phyloP scores from a whole-genome alignment of 1,140 invertebrate genomes.

The Phthorimaea operculella region DNA sequence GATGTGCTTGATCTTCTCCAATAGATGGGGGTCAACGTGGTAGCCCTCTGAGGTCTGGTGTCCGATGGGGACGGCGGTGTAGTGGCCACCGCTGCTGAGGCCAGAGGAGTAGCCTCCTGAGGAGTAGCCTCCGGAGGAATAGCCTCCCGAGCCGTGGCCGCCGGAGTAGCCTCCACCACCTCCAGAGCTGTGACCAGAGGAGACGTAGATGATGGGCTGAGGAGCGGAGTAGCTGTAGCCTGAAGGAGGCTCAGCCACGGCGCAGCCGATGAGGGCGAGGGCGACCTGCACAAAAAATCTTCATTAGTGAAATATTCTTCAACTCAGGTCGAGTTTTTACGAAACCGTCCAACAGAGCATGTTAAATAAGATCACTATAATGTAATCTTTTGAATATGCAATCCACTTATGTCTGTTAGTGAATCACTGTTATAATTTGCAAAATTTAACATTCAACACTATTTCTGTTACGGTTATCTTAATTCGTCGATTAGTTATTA shows the following conservation, averaged over 20 bases:
- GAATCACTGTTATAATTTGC: neutral
- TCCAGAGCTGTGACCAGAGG: constrained; percentile 45
- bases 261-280: constrained; percentile 60
- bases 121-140: constrained; percentile 55
- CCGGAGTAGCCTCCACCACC: constrained; percentile 47
- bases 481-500: too few species aligned
- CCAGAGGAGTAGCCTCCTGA: constrained; percentile 35
- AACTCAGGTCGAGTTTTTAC: too few species aligned
- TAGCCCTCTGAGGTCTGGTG: constrained; percentile 81
- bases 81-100: constrained; percentile 75
- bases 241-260: constrained; percentile 55
- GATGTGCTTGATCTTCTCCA: constrained; percentile 85
- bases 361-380: neutral
- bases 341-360: too few species aligned
- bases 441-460: too few species aligned
- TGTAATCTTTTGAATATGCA: neutral
- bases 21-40: constrained; percentile 78
- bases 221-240: constrained; percentile 29
- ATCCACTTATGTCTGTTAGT: neutral
- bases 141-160: constrained; percentile 31
- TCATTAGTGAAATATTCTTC: neutral
- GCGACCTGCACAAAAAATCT: constrained; percentile 47
- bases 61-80: constrained; percentile 77
- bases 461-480: too few species aligned
- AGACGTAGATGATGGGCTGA: constrained; percentile 14